phyloP scores from a whole-genome alignment of 1,140 invertebrate species.

The Cyclina sinensis region DNA sequence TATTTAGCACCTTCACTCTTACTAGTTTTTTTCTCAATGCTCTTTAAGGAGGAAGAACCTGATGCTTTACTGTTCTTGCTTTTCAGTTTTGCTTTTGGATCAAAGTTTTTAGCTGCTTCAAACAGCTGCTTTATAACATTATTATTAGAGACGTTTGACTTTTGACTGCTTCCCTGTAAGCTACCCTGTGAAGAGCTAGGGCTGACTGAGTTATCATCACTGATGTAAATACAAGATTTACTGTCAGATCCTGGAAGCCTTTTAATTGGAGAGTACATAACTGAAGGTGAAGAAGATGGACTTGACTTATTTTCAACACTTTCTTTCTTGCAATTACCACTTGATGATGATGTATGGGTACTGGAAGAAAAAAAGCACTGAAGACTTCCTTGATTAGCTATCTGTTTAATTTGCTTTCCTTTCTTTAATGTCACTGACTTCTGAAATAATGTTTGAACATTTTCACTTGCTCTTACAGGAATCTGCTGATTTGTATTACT shows the following conservation, averaged over 20 bases:
- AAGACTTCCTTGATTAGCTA: constrained; percentile 56
- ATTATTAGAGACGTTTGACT: constrained; percentile 25
- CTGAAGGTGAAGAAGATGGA: not conserved
- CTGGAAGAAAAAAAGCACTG: constrained; percentile 30
- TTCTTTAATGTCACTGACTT: not conserved
- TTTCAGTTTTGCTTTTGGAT: constrained; percentile 21
- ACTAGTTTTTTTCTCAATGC: not conserved
- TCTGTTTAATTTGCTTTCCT: constrained; percentile 46
- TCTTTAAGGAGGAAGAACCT: not conserved
- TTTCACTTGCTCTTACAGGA: not conserved
- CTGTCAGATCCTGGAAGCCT: not conserved
- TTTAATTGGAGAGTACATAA: constrained; percentile 70
- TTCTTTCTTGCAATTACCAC: not conserved
- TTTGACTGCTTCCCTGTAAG: not conserved
- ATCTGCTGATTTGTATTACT: not conserved
- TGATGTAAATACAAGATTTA: constrained; percentile 64
- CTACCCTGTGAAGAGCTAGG: constrained; percentile 12
- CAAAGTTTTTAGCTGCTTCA: constrained; percentile 52
- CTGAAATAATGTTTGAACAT: not conserved
- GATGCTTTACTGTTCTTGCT: constrained; percentile 31
- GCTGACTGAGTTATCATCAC: constrained; percentile 42
- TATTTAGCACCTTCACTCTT: constrained; percentile 58
- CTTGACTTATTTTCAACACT: too few species aligned
- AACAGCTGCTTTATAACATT: constrained; percentile 61
- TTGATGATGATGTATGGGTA: not conserved